Conservation (phyloP, 2,113 vertebrate species). For the Siniperca chuatsi region DNA sequence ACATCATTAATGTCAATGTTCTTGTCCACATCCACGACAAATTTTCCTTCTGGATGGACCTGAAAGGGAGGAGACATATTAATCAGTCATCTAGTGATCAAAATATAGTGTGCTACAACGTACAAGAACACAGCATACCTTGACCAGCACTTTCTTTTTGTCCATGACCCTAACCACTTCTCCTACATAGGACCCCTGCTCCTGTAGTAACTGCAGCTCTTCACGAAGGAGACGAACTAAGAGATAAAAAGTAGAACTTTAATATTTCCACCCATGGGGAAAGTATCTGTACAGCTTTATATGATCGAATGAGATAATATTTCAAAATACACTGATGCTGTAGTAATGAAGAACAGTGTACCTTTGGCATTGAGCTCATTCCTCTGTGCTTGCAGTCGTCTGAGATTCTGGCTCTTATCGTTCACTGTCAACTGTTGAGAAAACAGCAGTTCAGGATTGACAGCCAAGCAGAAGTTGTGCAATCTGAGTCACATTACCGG, state of each 20-base stretch:
- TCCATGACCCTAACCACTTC: slow-evolving; percentile 99
- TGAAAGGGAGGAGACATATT: slow-evolving; percentile 64
- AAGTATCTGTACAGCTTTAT: too few species aligned
- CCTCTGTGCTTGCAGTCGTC: slow-evolving; percentile 95
- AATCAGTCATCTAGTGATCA: neutral
- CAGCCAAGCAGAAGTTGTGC: accelerated
- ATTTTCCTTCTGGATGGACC: slow-evolving; percentile 99
- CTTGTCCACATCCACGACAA: slow-evolving; percentile 98
- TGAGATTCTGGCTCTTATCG: slow-evolving; percentile 97
- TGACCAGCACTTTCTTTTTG: slow-evolving; percentile 98
- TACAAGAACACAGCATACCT: slow-evolving; percentile 82
- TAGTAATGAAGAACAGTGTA: slow-evolving; percentile 51
- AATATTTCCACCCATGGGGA: neutral
- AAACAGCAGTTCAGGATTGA: slow-evolving; percentile 2
- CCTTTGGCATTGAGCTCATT: slow-evolving; percentile 99
- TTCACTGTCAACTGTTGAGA: slow-evolving; percentile 92
- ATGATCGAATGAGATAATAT: neutral
- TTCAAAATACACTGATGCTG: neutral
- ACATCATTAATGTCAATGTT: slow-evolving; percentile 99
- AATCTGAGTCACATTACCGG: neutral
- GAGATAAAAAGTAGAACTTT: neutral
- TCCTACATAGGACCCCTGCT: slow-evolving; percentile 98
- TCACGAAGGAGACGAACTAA: slow-evolving; percentile 95
- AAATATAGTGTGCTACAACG: neutral
- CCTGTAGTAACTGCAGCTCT: slow-evolving; percentile 96